Percentiles rank a stretch among this genome's conserved stretches.
Evolutionary conservation across 2,113 vertebrate species (phyloP).

Genomic region (Pachycephala philippinensis): DNA sequence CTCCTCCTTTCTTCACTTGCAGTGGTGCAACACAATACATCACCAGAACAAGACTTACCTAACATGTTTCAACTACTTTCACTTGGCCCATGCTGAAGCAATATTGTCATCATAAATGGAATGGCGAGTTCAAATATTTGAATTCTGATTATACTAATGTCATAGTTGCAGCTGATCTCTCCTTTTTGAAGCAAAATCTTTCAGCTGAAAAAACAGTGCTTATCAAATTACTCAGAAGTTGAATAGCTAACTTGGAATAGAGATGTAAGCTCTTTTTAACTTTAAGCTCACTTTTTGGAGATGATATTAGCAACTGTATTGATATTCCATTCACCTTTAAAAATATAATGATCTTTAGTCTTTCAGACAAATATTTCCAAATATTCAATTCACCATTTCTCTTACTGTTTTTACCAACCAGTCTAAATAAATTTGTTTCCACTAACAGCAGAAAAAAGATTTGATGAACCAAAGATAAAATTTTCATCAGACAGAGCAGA

Average conservation of each 20-base stretch:
- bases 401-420: neutral
- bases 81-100: neutral
- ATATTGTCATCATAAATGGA: neutral
- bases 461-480: neutral
- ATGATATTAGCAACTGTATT: neutral
- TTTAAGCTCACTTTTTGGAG: neutral
- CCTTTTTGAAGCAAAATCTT: neutral
- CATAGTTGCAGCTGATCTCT: neutral
- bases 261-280: neutral
- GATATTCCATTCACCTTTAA: neutral
- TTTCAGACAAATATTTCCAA: neutral
- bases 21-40: neutral
- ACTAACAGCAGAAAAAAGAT: neutral
- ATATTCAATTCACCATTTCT: neutral
- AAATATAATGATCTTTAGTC: neutral
- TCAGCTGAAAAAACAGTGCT: neutral
- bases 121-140: neutral
- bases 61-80: neutral
- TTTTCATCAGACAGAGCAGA: neutral
- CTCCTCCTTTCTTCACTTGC: neutral
- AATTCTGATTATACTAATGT: neutral
- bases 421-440: neutral
- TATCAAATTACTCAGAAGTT: neutral
- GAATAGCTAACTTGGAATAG: neutral
- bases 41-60: neutral